Conservation (phyloP, 1,140 invertebrate species). For the Medauroidea extradentata region DNA sequence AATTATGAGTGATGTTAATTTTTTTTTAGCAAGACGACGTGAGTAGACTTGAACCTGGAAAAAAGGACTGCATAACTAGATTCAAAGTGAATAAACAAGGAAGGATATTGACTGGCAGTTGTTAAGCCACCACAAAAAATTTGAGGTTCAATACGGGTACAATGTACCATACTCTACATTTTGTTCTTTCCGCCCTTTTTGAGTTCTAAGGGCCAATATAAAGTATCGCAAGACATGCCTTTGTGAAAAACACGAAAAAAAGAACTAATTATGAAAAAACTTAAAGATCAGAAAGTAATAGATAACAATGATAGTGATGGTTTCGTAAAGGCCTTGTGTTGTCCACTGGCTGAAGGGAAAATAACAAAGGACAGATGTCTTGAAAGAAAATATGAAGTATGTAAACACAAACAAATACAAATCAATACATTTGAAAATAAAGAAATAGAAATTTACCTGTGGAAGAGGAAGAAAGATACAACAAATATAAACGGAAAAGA, state of each 20-base stretch:
- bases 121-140: constrained; percentile 15
- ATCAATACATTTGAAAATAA: constrained; percentile 10
- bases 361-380: constrained; percentile 16
- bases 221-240: constrained; percentile 20
- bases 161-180: constrained; percentile 17
- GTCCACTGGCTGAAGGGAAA: constrained; percentile 13
- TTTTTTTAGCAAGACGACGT: no score
- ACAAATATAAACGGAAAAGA: constrained; percentile 14
- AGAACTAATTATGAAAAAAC: neutral
- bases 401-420: neutral
- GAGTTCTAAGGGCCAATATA: constrained; percentile 16
- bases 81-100: no score
- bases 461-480: constrained; percentile 16
- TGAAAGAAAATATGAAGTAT: constrained; percentile 5
- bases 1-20: no score
- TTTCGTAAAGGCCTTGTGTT: constrained; percentile 15
- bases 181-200: constrained; percentile 23
- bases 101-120: no score
- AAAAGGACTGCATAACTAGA: no score
- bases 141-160: constrained; percentile 13
- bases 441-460: constrained; percentile 18
- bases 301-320: constrained; percentile 14
- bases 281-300: constrained; percentile 17
- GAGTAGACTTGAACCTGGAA: no score
- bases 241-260: constrained; percentile 19